Evolutionary conservation across 2,888 invertebrate species (phyloP), one percentile per base, ranked within the genome.

Genomic region (Mamestra brassicae): DNA sequence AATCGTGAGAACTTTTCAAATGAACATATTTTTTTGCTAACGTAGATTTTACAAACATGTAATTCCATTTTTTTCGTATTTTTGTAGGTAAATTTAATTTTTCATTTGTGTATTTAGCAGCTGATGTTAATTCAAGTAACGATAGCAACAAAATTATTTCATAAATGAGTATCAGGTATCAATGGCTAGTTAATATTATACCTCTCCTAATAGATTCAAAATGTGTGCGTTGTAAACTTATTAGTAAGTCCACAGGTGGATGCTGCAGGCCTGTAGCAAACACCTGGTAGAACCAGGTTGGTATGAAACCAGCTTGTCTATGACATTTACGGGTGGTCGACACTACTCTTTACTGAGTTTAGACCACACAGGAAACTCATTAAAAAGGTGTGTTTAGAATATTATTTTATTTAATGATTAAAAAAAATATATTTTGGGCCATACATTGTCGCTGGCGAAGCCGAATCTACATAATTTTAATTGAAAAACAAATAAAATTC

Each of bases 271-370:
- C 57, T 71, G 77, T 50, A 61, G 26, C 34, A 1, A 7, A 77
- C 78, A 80, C 71, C 71, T 82, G 78, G 58, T 11, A 34, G 2
- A 62, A 74, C 61, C 52, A 66, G 64, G 60, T 6, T 65, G 26
- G 26, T 54, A 63, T 10, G 0, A 80, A 78, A 80, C 81, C 62
- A 67, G 78, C 78, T 62, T 75, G 64, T n/a, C 55, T 68, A 52
- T 69, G 81, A 76, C 76, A 79, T 76, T 81, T 60, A 69, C 68
- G 68, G 81, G 78, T 81, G 78, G 78, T 61, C 78, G 11, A 3
- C 34, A 58, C 26, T 52, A 50, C n/a, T 52, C 52, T 5, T 36
- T 26, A 3, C 34, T 11, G 13, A 47, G 57, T 54, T 63, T 17
- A 74, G 78, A 79, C 78, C 78, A 61, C 78, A 79, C 78, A 79